These are phyloP conservation scores for Acanthisitta chloris DNA, from an alignment of 2,113 vertebrate genomes.

Conservation along the genomic window DNA sequence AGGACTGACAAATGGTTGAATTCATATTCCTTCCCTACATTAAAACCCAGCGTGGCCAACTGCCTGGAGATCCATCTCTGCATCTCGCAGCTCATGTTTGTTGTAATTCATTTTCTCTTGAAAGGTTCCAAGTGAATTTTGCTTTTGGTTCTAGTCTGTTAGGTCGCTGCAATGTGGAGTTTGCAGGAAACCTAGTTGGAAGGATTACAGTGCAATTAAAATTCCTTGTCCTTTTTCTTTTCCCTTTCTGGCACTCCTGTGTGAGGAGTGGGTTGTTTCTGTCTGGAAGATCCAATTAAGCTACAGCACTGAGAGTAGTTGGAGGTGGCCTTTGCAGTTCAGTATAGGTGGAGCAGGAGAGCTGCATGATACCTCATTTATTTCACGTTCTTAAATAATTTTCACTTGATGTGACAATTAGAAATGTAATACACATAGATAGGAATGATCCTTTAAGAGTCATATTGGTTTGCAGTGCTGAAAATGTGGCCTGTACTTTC, in stretches of 20 bases:
- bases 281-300: slow-evolving; percentile 25
- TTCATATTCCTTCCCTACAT: background rate
- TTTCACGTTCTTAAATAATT: background rate
- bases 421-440: background rate
- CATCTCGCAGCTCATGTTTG: background rate
- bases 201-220: slow-evolving; percentile 50
- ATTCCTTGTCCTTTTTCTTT: slow-evolving; percentile 15
- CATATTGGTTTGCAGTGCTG: background rate
- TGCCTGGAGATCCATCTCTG: background rate
- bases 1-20: background rate
- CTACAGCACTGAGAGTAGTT: background rate
- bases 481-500: background rate
- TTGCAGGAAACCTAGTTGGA: background rate
- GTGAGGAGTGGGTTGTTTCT: background rate
- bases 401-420: background rate
- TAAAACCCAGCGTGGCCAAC: background rate
- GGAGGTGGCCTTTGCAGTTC: background rate
- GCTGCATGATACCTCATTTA: background rate
- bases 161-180: background rate
- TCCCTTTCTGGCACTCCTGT: background rate
- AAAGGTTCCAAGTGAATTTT: background rate
- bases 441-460: background rate
- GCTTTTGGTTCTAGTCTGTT: background rate
- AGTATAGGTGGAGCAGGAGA: background rate
- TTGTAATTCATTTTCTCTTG: background rate